Evolutionary conservation across 2,797 vertebrate species (phyloP).

Genomic region (Spinus olivaceus): DNA sequence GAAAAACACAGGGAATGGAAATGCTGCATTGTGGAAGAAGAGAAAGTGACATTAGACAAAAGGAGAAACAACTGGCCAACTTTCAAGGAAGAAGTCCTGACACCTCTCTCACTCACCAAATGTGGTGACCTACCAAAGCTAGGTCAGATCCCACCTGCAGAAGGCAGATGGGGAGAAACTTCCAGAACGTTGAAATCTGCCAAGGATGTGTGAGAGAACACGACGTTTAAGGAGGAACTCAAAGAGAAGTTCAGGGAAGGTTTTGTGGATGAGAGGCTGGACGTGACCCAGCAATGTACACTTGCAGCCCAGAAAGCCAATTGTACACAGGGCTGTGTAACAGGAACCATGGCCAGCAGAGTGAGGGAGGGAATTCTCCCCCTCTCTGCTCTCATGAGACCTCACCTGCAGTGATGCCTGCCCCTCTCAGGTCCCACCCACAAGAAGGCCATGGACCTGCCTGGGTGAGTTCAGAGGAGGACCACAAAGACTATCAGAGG

Average conservation of each 20-base stretch:
- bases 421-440: neutral
- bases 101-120: neutral
- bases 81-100: neutral
- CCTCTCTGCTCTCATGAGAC: neutral
- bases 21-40: neutral
- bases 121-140: neutral
- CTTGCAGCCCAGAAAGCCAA: neutral
- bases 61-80: neutral
- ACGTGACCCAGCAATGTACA: neutral
- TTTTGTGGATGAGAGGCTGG: neutral
- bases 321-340: fast-evolving
- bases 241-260: neutral
- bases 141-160: neutral
- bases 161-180: neutral
- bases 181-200: neutral
- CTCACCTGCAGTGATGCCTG: neutral
- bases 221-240: neutral
- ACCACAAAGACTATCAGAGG: neutral
- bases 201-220: neutral
- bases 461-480: neutral
- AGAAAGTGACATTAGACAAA: neutral
- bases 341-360: neutral
- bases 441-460: no score
- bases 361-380: neutral
- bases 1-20: neutral